Base-by-base conservation (phyloP, 2,797 vertebrate species). In the Ceryle rudis region DNA sequence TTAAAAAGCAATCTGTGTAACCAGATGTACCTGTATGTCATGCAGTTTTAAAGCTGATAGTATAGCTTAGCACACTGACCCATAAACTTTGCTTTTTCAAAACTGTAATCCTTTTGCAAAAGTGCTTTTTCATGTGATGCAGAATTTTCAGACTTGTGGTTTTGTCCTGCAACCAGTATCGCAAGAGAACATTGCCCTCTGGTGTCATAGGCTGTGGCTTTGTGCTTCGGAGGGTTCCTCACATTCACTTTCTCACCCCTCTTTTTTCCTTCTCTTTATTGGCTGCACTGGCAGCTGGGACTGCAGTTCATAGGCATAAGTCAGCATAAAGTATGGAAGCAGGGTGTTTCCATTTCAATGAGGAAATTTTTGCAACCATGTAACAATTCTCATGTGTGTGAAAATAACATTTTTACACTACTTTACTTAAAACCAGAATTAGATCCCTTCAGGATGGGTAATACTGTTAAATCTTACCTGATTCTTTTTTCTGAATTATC, bases 181-280 rank as follows among this genome's bases (percentile, higher is more conserved):
- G 13, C 80, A 97, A 92, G 93, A 97, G 90, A 97, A 97, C 81
- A 97, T 97, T 96, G 96, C 95, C 96, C 96, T 97, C 96, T 98
- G 89, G 90, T 97, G 93, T 96, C 96, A 86, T 85, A 96, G 90
- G 42, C 49, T 90, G 64, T 86, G 55, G 58, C 44, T 93, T 71
- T 71, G 42, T 82, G 71, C 78, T 95, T 82, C 57, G 44, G 47
- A 91, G 49, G 19, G 9, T 47, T 91, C 49, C 7, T 10, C 69
- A 71, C 6, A 41, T 0, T 1, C 13, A 22, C 35, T 41, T 55
- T 70, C 41, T 74, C 41, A 62, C 14, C 25, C 21, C 9, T 44
- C 64, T 67, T 71, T 87, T 89, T 65, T 5, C 5, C 25, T 60
- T 47, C 66, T 87, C 84, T 71, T 29, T 84, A 46, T 67, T 93